phyloP scores from a whole-genome alignment of 1,140 invertebrate species.

The Acyrthosiphon pisum region DNA sequence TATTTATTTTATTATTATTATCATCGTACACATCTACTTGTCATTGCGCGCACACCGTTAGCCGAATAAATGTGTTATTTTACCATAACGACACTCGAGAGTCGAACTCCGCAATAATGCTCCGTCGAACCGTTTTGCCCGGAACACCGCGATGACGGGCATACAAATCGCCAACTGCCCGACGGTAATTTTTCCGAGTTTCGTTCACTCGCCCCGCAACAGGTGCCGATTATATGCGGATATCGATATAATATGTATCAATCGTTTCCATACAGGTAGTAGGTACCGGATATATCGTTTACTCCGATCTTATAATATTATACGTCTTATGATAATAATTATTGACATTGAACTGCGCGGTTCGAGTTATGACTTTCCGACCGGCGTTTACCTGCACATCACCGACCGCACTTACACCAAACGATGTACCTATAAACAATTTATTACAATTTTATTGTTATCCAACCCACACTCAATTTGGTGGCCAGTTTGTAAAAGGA shows the following conservation, averaged over 20 bases:
- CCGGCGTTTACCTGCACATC: too few relatives aligned
- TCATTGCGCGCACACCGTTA: too few relatives aligned
- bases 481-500: constrained; percentile 43
- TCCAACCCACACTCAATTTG: neutral
- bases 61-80: too few relatives aligned
- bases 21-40: too few relatives aligned
- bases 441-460: neutral
- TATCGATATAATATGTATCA: neutral
- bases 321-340: too few relatives aligned
- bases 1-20: too few relatives aligned
- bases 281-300: neutral
- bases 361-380: neutral
- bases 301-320: neutral
- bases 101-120: too few relatives aligned
- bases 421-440: neutral
- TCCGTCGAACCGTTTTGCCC: too few relatives aligned
- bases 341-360: neutral
- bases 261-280: neutral
- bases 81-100: too few relatives aligned
- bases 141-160: too few relatives aligned
- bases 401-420: neutral
- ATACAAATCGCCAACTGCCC: too few relatives aligned
- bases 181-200: too few relatives aligned
- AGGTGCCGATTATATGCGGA: neutral
- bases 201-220: neutral